These are phyloP conservation scores for Panagrolaimus sp. DNA, from an alignment of 1,140 invertebrate genomes.

Conservation along the genomic window DNA sequence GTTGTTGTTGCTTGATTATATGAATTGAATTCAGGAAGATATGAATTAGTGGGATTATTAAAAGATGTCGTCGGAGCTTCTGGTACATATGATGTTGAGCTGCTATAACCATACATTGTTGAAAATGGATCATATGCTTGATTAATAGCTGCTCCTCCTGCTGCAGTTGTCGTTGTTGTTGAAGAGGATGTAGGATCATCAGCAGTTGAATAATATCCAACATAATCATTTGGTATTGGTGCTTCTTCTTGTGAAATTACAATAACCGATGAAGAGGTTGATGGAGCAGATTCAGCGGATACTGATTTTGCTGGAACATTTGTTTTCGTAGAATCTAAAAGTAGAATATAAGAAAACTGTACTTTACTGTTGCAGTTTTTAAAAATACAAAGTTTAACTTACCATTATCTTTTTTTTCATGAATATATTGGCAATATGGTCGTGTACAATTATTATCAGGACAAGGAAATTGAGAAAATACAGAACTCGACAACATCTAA, in stretches of 20 bases:
- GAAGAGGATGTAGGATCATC: background rate
- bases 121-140: slow-evolving; percentile 6
- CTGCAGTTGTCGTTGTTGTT: background rate
- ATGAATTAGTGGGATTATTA: background rate
- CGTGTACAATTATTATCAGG: background rate
- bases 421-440: background rate
- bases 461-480: background rate
- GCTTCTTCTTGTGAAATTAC: background rate
- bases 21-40: background rate
- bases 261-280: background rate
- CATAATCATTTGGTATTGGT: background rate
- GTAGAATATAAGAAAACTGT: too few relatives aligned
- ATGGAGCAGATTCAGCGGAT: background rate
- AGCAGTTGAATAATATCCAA: background rate
- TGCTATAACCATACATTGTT: background rate
- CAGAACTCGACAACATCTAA: too few relatives aligned
- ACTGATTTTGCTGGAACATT: too few relatives aligned
- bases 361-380: too few relatives aligned
- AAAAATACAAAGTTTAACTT: background rate
- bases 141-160: background rate
- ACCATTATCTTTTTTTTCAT: background rate
- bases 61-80: background rate
- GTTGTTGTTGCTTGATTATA: too few relatives aligned
- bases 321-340: too few relatives aligned
- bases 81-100: background rate